These are phyloP conservation scores for Marisa cornuarietis DNA, from an alignment of 1,140 invertebrate species.

Conservation along the genomic window DNA sequence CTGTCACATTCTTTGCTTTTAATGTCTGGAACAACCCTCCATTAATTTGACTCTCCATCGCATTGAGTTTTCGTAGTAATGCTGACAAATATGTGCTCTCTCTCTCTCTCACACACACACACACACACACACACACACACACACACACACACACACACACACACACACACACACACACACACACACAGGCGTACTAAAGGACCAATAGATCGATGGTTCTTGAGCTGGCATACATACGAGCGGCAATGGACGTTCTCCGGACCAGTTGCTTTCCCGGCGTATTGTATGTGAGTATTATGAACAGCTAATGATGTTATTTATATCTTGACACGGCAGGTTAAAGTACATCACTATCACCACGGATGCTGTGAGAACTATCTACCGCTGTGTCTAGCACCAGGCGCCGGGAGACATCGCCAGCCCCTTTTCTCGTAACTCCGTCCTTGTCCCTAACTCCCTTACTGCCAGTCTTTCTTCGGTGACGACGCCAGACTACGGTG, in stretches of 20 bases:
- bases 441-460: constrained; percentile 10
- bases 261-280: background rate
- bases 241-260: background rate
- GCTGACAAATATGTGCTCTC: too few relatives aligned
- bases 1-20: too few relatives aligned
- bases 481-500: background rate
- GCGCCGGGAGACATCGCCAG: background rate
- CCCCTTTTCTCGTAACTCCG: background rate
- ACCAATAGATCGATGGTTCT: background rate
- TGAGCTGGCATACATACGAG: too few relatives aligned
- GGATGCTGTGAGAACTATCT: constrained; percentile 36
- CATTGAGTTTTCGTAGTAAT: too few relatives aligned
- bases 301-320: background rate
- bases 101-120: background rate
- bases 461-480: constrained; percentile 25
- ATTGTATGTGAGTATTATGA: background rate
- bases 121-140: background rate
- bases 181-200: background rate
- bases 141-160: background rate
- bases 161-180: background rate
- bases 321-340: constrained; percentile 36
- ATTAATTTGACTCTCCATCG: too few relatives aligned
- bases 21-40: too few relatives aligned
- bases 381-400: constrained; percentile 35
- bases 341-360: constrained; percentile 40